phyloP scores from a whole-genome alignment of 2,888 invertebrate genomes.

The Hypomecis atomaria region DNA sequence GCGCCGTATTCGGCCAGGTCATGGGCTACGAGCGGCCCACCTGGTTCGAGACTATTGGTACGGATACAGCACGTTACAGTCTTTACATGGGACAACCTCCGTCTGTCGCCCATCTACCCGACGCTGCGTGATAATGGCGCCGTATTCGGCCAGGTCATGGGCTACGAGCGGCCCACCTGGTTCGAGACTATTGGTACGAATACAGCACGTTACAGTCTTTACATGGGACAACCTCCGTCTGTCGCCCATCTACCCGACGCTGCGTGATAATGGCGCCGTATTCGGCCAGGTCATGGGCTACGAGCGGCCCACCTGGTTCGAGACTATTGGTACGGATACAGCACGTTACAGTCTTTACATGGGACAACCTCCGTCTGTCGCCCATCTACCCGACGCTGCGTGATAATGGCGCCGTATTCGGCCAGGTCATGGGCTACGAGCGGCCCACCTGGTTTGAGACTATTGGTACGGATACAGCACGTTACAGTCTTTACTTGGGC shows the following conservation, averaged over 20 bases:
- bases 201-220: too few species aligned
- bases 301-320: constrained; percentile 97
- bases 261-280: constrained; percentile 95
- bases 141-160: constrained; percentile 98
- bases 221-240: constrained; percentile 95
- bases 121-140: constrained; percentile 95
- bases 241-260: constrained; percentile 97
- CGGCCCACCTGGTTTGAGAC: constrained; percentile 95
- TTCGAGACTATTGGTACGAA: constrained; percentile 87
- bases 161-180: constrained; percentile 97
- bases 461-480: too few species aligned
- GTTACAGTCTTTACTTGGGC: too few species aligned
- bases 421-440: constrained; percentile 99
- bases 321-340: constrained; percentile 79
- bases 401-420: constrained; percentile 97
- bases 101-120: constrained; percentile 98
- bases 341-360: too few species aligned
- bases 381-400: constrained; percentile 96
- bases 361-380: constrained; percentile 95
- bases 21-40: constrained; percentile 99
- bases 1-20: constrained; percentile 97
- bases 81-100: too few species aligned
- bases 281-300: constrained; percentile 99
- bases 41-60: constrained; percentile 90
- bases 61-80: too few species aligned